Evolutionary conservation across 2,113 vertebrate species (phyloP), one percentile per base, ranked within the genome.

Genomic region (Hepsetus odoe): DNA sequence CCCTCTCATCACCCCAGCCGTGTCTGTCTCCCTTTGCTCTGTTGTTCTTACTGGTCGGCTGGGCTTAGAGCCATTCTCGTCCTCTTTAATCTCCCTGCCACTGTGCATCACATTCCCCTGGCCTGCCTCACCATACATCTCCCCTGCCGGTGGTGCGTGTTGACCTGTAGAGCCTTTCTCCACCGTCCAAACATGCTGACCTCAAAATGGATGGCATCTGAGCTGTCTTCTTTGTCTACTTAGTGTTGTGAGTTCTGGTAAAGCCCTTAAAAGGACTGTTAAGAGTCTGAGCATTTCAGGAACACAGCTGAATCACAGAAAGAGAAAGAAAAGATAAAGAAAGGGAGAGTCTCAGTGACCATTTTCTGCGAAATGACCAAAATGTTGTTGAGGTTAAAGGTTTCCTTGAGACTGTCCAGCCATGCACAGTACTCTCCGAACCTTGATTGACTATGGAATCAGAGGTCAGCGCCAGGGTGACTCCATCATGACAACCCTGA

Each of bases 41-140:
- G 89, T 92, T 92, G 91, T 87, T 91, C 82, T 92, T 91, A 88
- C 87, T 89, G 88, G 85, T 90, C 78, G 88, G 84, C 83, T 89
- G 85, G 83, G 86, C 88, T 91, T 90, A 87, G 82, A 84, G 85
- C 90, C 88, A 91, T 74, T 55, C 85, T 86, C 86, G 72, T 90
- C 86, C 85, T 85, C 70, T 87, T 86, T 90, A 90, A 91, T 92
- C 87, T 74, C 80, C 88, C 79, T 76, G 77, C 77, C 84, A 82
- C 80, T 73, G 74, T 83, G 79, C 82, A 77, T 75, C 53, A 82
- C 82, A 77, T 82, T 75, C 74, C 74, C 56, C 14, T 28, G 35
- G 33, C 4, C 32, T 76, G 72, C 28, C 28, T 70, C 40, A 79
- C 53, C 30, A 68, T 55, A 33, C n/a, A 4, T 77, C 75, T 62